These are phyloP conservation scores for Nomada fabriciana DNA, from an alignment of 2,888 invertebrate genomes.

Conservation along the genomic window DNA sequence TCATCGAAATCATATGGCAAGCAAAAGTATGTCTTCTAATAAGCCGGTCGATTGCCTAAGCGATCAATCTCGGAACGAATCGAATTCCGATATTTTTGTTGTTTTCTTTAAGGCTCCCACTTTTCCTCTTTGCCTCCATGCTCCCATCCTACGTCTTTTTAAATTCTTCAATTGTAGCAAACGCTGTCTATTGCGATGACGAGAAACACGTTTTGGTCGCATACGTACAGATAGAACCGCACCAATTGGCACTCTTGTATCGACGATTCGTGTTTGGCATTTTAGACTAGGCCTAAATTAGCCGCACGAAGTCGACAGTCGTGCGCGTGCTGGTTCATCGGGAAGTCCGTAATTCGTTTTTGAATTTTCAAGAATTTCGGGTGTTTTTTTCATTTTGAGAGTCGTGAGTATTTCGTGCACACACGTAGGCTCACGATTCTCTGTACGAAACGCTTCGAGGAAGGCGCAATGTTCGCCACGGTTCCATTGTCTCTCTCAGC, in stretches of 20 bases:
- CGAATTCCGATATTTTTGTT: not conserved
- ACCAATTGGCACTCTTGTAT: not conserved
- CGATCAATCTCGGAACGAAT: constrained; percentile 27
- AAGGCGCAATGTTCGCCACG: constrained; percentile 28
- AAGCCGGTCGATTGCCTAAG: constrained; percentile 40
- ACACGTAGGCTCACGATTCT: constrained; percentile 15
- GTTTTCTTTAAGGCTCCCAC: not conserved
- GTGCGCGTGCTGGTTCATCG: not conserved
- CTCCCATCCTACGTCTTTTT: no score
- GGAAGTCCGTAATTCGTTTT: not conserved
- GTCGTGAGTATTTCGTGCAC: constrained; percentile 23
- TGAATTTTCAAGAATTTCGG: constrained; percentile 1
- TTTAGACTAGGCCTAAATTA: constrained; percentile 42
- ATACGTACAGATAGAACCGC: not conserved
- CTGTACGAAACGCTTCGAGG: not conserved
- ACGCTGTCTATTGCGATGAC: not conserved
- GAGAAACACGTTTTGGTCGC: not conserved
- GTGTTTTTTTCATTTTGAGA: not conserved
- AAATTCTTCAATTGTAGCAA: not conserved
- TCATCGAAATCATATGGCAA: constrained; percentile 62
- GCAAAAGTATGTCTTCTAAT: constrained; percentile 49
- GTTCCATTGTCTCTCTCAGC: not conserved
- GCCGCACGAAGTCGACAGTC: constrained; percentile 24
- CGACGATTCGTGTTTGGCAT: constrained; percentile 19
- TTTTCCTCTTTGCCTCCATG: not conserved